Evolutionary conservation across 1,140 invertebrate genomes (phyloP).

Genomic region (Camponotus vicinus): DNA sequence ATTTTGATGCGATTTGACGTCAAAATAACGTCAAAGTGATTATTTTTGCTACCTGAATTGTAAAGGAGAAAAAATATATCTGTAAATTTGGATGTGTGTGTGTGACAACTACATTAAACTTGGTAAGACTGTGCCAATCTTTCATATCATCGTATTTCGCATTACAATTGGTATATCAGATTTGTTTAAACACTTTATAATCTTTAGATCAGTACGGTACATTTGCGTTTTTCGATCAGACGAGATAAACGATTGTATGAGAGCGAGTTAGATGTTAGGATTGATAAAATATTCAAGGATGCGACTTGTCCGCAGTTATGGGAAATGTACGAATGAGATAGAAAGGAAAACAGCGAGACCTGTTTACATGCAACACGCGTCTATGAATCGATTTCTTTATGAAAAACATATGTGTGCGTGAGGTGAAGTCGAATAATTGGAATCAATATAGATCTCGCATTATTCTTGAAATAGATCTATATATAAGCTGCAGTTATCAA

Average conservation of each 20-base stretch:
- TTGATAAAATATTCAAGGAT: slow-evolving; percentile 58
- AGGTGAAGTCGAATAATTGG: slow-evolving; percentile 4
- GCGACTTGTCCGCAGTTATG: slow-evolving; percentile 28
- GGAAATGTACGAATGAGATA: slow-evolving; percentile 28
- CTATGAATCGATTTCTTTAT: slow-evolving; percentile 47
- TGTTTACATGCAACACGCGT: slow-evolving; percentile 6
- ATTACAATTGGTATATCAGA: not conserved
- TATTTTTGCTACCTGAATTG: too few species aligned
- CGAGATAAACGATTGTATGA: slow-evolving; percentile 11
- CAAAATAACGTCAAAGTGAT: too few species aligned
- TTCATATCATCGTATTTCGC: not conserved
- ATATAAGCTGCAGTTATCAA: not conserved
- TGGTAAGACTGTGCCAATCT: not conserved
- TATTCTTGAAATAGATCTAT: not conserved
- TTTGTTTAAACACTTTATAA: slow-evolving; percentile 9
- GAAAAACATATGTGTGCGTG: not conserved
- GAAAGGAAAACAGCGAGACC: slow-evolving; percentile 42
- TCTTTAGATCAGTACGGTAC: not conserved
- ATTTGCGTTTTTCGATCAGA: slow-evolving; percentile 1
- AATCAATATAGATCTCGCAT: not conserved
- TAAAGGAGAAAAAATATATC: not conserved
- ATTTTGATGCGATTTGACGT: too few species aligned
- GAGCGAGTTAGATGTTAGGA: not conserved
- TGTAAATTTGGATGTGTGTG: not conserved
- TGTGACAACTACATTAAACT: not conserved